Evolutionary conservation across 2,113 vertebrate genomes (phyloP), one percentile per base, ranked within the genome.

Genomic region (Nothobranchius furzeri): DNA sequence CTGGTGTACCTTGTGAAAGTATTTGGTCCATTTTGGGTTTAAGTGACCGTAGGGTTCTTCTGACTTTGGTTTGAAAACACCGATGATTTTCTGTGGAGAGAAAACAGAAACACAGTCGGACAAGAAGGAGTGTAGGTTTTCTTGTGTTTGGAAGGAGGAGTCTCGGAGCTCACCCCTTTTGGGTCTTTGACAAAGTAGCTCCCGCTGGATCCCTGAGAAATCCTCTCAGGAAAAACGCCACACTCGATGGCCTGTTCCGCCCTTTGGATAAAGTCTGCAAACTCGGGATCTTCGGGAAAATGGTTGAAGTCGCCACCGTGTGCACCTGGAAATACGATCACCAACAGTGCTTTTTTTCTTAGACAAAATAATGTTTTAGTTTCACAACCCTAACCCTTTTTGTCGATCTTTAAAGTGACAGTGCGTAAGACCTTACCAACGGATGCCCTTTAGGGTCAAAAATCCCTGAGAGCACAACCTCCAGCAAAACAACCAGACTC

Each of bases 11-110:
- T 99, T 99, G 82, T 99, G 98, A 86, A 99, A 94, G 69, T 96
- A 99, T 92, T 99, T 99, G 94, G 97, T 98, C 98, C 98, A 99
- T 86, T 99, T 99, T 45, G 98, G 98, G 87, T 99, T 99, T 60
- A 99, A 92, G 48, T 99, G 95, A 88, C 98, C 96, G 2, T 99
- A 99, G 79, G 98, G 98, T 87, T 99, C 98, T 88, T 99, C 98
- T 36, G 97, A 96, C 92, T 99, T 99, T 93, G 98, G 98, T 91
- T 99, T 99, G 87, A 99, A 99, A 60, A 99, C 98, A 43, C 95
- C 97, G 78, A 97, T 93, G 72, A 87, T 94, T 92, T 95, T 97
- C 98, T 99, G 79, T 40, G 11, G 57, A 54, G 36, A 45, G n/a
- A 56, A 36, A 48, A 17, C 15, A 49, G 25, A 46, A 9, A 13